Percentiles rank a stretch among this genome's conserved stretches.
phyloP scores from a whole-genome alignment of 2,797 vertebrate genomes.

The Petrocephalus schoutedeni region DNA sequence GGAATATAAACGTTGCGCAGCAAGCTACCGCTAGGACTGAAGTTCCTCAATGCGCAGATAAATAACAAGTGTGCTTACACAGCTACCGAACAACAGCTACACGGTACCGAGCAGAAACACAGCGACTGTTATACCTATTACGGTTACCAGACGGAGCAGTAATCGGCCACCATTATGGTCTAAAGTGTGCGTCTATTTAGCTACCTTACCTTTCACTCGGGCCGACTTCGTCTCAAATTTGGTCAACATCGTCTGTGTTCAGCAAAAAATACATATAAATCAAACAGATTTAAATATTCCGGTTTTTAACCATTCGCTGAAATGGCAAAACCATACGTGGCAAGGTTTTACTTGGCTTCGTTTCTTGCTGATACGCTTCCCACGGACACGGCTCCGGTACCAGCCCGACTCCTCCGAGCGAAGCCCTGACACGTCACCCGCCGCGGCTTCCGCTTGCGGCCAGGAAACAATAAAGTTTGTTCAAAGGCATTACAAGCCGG shows the following conservation, averaged over 20 bases:
- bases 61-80: background rate
- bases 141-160: background rate
- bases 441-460: constrained; percentile 24
- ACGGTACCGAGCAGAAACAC: background rate
- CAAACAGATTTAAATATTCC: background rate
- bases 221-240: constrained; percentile 21
- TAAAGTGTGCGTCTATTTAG: constrained; percentile 2
- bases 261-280: background rate
- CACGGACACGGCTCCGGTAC: constrained; percentile 18
- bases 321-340: background rate
- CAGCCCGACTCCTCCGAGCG: constrained; percentile 33
- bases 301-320: background rate
- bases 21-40: background rate
- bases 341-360: background rate
- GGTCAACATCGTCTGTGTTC: constrained; percentile 5
- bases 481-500: constrained; percentile 41
- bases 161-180: background rate
- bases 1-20: background rate
- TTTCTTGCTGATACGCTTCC: background rate
- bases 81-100: background rate
- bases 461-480: constrained; percentile 58
- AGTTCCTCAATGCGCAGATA: background rate
- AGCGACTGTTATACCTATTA: too few species aligned
- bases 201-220: constrained; percentile 21
- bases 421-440: constrained; percentile 60